phyloP scores from a whole-genome alignment of 2,113 vertebrate genomes.

The Petaurus breviceps region DNA sequence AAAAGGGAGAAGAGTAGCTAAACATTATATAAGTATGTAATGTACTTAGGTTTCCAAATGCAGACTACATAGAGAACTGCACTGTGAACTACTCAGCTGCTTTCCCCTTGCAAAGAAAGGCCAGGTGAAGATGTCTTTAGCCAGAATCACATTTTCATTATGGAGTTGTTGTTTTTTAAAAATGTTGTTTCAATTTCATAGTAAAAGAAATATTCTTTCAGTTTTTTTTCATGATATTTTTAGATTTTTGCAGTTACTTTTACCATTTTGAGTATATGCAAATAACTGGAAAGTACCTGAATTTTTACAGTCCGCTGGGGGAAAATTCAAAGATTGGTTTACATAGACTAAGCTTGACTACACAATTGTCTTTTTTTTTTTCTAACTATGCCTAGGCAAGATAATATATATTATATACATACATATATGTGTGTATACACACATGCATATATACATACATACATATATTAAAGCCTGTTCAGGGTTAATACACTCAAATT shows the following conservation, averaged over 20 bases:
- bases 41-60: background rate
- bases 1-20: background rate
- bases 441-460: too few relatives aligned
- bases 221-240: slow-evolving; percentile 76
- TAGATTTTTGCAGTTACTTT: slow-evolving; percentile 75
- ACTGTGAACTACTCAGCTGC: background rate
- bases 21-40: background rate
- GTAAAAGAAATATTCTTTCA: slow-evolving; percentile 34
- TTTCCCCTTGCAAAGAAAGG: background rate
- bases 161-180: slow-evolving; percentile 12
- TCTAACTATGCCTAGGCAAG: background rate
- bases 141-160: background rate
- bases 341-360: slow-evolving; percentile 1
- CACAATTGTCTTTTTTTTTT: slow-evolving; percentile 7
- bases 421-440: background rate
- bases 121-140: background rate
- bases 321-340: slow-evolving; percentile 50
- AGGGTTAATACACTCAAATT: background rate
- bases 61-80: background rate
- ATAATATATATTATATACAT: background rate
- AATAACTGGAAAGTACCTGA: slow-evolving; percentile 87
- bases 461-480: background rate
- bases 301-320: slow-evolving; percentile 76
- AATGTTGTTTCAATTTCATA: slow-evolving; percentile 43
- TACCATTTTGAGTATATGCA: slow-evolving; percentile 84